phyloP scores from a whole-genome alignment of 2,888 invertebrate species.

The Sicus ferrugineus region DNA sequence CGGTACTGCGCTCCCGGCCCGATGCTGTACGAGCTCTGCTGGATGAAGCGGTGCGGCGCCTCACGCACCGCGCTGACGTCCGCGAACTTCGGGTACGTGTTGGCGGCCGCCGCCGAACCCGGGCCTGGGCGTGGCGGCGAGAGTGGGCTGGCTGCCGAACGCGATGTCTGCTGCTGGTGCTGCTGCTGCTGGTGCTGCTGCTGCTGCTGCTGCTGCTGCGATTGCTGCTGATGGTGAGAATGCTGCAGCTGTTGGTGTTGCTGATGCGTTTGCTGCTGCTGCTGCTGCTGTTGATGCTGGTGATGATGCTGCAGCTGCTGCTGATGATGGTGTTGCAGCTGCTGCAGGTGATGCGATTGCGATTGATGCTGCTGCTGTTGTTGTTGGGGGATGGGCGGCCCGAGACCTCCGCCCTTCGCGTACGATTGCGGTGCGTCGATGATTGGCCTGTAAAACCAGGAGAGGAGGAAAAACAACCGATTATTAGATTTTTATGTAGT shows the following conservation, averaged over 20 bases:
- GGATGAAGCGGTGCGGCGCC: constrained; percentile 62
- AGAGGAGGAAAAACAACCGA: constrained; percentile 53
- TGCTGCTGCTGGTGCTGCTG: constrained; percentile 46
- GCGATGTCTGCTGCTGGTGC: constrained; percentile 54
- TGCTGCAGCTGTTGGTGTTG: constrained; percentile 43
- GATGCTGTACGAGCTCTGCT: constrained; percentile 61
- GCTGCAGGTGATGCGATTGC: constrained; percentile 35
- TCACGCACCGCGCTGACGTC: constrained; percentile 59
- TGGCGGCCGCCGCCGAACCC: constrained; percentile 57
- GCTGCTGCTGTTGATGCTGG: constrained; percentile 52
- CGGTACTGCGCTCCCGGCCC: constrained; percentile 59
- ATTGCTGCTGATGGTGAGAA: constrained; percentile 43
- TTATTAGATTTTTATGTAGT: constrained; percentile 58
- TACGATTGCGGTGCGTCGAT: constrained; percentile 62
- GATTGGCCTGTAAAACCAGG: constrained; percentile 62
- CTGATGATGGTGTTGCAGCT: constrained; percentile 35
- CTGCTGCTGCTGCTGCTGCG: constrained; percentile 44
- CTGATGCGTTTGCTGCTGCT: too few relatives aligned
- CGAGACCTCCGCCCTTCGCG: constrained; percentile 59
- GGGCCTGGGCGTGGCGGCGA: constrained; percentile 63
- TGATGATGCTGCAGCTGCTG: constrained; percentile 45
- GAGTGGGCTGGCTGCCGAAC: constrained; percentile 64
- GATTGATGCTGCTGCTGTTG: constrained; percentile 59
- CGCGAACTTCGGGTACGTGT: constrained; percentile 60
- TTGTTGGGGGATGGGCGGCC: constrained; percentile 59